A percentile compares a stretch with the other conserved stretches of the same genome.
Conservation (phyloP, 2,797 vertebrate genomes). For the Sorex maritimensis region DNA sequence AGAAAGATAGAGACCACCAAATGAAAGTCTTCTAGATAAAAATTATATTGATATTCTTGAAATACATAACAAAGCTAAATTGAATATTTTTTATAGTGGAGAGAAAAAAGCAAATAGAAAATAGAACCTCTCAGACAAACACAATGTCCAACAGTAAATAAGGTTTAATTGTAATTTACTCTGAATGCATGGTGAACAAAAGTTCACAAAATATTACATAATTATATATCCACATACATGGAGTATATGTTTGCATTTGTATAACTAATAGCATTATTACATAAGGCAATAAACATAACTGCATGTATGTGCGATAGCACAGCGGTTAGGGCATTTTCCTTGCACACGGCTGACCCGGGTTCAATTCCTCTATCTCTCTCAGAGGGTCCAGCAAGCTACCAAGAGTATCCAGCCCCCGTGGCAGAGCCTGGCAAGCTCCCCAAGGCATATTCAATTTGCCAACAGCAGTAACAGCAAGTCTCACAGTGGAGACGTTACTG, state of each 20-base stretch:
- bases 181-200: background rate
- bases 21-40: background rate
- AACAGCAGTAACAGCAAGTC: no score
- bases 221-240: background rate
- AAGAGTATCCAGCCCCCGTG: no score
- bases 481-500: no score
- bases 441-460: no score
- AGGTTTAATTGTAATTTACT: background rate
- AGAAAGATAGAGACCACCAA: background rate
- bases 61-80: background rate
- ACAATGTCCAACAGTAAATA: background rate
- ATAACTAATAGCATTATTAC: background rate
- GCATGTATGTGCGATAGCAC: background rate
- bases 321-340: no score
- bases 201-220: background rate
- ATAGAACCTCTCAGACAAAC: background rate
- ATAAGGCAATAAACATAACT: background rate
- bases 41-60: background rate
- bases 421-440: no score
- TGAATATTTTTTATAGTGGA: background rate
- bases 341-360: no score
- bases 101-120: slow-evolving; percentile 1
- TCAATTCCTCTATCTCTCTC: no score
- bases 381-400: no score
- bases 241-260: no score